A percentile compares a stretch with the other conserved stretches of the same genome.
phyloP scores from a whole-genome alignment of 1,140 invertebrate genomes.

The Orius insidiosus region DNA sequence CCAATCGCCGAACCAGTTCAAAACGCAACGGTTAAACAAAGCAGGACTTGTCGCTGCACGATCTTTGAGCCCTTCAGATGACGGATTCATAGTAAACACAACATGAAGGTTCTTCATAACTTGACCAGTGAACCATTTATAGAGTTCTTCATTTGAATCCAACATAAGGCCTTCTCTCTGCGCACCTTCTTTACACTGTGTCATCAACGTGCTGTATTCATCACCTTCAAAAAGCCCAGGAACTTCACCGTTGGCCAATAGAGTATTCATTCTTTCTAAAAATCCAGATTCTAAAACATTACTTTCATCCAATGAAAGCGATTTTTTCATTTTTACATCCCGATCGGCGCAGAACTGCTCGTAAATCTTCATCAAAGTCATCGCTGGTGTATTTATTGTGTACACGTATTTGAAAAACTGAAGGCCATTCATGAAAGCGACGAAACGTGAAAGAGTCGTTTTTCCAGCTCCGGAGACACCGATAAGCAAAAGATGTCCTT shows the following conservation, averaged over 20 bases:
- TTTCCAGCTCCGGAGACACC: conserved; percentile 97
- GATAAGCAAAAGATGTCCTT: conserved; percentile 91
- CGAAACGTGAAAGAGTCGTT: conserved; percentile 95
- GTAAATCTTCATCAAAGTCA: conserved; percentile 97
- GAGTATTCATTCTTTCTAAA: conserved; percentile 96
- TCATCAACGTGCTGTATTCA: conserved; percentile 97
- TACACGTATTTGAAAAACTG: conserved; percentile 96
- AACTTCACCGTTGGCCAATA: conserved; percentile 97
- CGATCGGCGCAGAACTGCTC: conserved; percentile 78
- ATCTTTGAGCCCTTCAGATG: conserved; percentile 93
- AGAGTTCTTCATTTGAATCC: conserved; percentile 94
- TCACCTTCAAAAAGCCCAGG: conserved; percentile 83
- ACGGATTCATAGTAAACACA: conserved; percentile 99
- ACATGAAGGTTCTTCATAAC: conserved; percentile 99
- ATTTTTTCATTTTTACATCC: conserved; percentile 99
- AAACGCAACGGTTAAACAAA: conserved; percentile 95
- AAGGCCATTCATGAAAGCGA: conserved; percentile 99
- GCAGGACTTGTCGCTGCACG: conserved; percentile 96
- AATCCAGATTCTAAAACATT: conserved; percentile 98
- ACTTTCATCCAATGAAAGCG: conserved; percentile 98
- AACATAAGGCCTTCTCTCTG: conserved; percentile 96
- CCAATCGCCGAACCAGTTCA: conserved; percentile 99
- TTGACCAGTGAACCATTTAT: conserved; percentile 97
- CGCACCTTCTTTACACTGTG: conserved; percentile 97
- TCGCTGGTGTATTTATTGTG: conserved; percentile 98